These are phyloP conservation scores for Synergus umbraculus DNA, from an alignment of 2,888 invertebrate species.

Conservation along the genomic window DNA sequence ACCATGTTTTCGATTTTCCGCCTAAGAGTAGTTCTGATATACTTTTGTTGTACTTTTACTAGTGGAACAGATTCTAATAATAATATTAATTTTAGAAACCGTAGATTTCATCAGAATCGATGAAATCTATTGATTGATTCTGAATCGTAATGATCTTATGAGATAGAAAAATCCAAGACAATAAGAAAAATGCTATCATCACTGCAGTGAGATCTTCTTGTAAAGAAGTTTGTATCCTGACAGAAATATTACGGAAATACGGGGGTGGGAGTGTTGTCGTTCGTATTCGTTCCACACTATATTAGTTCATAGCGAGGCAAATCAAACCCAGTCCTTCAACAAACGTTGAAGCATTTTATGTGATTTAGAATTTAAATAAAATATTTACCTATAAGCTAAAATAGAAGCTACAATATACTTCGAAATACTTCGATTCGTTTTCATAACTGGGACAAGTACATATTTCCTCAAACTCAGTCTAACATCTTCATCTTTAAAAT, in stretches of 20 bases:
- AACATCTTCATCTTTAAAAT: not conserved
- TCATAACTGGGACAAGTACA: not conserved
- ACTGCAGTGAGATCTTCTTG: not conserved
- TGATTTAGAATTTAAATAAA: conserved; percentile 12
- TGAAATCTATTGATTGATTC: too few relatives aligned
- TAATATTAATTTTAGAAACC: too few relatives aligned
- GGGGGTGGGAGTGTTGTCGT: conserved; percentile 64
- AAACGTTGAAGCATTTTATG: conserved; percentile 53
- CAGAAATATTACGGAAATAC: conserved; percentile 46
- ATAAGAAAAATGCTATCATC: not conserved
- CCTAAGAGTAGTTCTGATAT: too few relatives aligned
- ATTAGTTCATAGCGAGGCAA: conserved; percentile 74
- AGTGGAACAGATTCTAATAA: too few relatives aligned
- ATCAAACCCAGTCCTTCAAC: conserved; percentile 69
- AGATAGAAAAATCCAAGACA: not conserved
- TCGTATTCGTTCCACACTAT: conserved; percentile 61
- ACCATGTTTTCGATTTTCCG: too few relatives aligned
- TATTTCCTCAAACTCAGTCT: not conserved
- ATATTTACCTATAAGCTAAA: too few relatives aligned
- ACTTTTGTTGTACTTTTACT: too few relatives aligned
- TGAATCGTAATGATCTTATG: not conserved
- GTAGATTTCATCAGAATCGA: too few relatives aligned
- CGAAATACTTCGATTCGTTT: not conserved
- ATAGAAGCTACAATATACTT: conserved; percentile 43
- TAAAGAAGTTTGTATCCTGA: conserved; percentile 25